Base-by-base conservation (phyloP, 2,797 vertebrate genomes). In the Pipistrellus pygmaeus region DNA sequence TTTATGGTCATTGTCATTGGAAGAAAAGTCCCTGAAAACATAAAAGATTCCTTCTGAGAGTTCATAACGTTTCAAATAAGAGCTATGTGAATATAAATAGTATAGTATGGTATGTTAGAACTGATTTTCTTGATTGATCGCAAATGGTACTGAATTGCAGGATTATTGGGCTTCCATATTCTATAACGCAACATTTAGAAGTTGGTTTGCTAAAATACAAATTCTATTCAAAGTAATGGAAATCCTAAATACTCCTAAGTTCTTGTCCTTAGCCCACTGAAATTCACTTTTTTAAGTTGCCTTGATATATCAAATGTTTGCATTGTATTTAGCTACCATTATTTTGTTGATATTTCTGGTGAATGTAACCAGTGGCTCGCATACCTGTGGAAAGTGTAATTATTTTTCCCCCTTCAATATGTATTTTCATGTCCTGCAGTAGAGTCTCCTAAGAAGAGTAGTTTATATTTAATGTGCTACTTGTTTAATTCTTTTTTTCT, bases 211-310 rank as follows among this genome's bases (percentile, higher is more conserved):
- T 93, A 68, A 84, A 84, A 27, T 80, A 91, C 41, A 62, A 71
- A 85, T 92, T 93, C 64, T 85, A 10, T 94, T 90, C 53, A 80
- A 20, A 91, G 72, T 96, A 85, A 64, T 80, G 81, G 80, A 51
- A 92, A 68, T 84, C 83, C 32, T 60, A 11, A 44, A 6, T 75
- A 75, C 1, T 18, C 30, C 83, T 64, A 72, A 21, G 62, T 68
- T 80, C 35, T 85, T 88, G 51, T 32, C 38, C 23, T 71, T 88
- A 48, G 14, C 13, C 38, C 27, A 48, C 64, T 82, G 27, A 76
- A 76, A 82, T 71, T 78, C 44, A 69, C 48, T 41, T 82, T 95
- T 88, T 72, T 72, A 73, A 69, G 57, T 72, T 64, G 27, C 48
- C 51, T 84, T 25, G 23, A 35, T 78, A 32, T 41, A 72, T n/a